phyloP scores from a whole-genome alignment of 2,888 invertebrate species.

The Drosophila dives region DNA sequence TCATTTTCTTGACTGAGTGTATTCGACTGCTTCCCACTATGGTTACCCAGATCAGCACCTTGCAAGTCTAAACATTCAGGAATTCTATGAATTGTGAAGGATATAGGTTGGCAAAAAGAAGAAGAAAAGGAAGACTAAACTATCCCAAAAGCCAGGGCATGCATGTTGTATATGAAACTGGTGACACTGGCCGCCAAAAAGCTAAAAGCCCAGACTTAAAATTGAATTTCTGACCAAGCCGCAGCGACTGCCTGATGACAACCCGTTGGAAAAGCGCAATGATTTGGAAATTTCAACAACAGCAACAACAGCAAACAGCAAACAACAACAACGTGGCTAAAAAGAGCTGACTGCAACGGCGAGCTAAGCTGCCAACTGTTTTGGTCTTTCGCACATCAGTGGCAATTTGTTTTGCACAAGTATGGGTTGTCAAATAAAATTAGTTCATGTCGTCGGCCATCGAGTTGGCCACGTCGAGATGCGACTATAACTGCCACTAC shows the following conservation, averaged over 20 bases:
- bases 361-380: conserved; percentile 66
- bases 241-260: conserved; percentile 26
- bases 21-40: conserved; percentile 5
- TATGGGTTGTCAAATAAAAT: conserved; percentile 84
- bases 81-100: conserved; percentile 71
- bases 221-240: conserved; percentile 26
- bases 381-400: conserved; percentile 83
- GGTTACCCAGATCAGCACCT: conserved; percentile 40
- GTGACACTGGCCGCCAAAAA: conserved; percentile 37
- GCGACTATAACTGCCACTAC: conserved; percentile 50
- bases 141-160: conserved; percentile 2
- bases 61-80: conserved; percentile 24
- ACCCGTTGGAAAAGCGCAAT: conserved; percentile 78
- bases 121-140: conserved; percentile 1
- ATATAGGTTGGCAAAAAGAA: conserved; percentile 42
- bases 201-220: conserved; percentile 27
- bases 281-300: conserved; percentile 81
- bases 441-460: conserved; percentile 76
- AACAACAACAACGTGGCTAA: conserved; percentile 31
- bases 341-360: conserved; percentile 35
- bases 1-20: not conserved
- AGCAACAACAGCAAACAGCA: conserved; percentile 9
- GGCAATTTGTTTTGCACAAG: conserved; percentile 84
- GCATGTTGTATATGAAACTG: conserved; percentile 26
- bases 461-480: conserved; percentile 64